A percentile compares a stretch with the other conserved stretches of the same genome.
phyloP scores from a whole-genome alignment of 1,140 invertebrate genomes.

The Meloidogyne exigua region DNA sequence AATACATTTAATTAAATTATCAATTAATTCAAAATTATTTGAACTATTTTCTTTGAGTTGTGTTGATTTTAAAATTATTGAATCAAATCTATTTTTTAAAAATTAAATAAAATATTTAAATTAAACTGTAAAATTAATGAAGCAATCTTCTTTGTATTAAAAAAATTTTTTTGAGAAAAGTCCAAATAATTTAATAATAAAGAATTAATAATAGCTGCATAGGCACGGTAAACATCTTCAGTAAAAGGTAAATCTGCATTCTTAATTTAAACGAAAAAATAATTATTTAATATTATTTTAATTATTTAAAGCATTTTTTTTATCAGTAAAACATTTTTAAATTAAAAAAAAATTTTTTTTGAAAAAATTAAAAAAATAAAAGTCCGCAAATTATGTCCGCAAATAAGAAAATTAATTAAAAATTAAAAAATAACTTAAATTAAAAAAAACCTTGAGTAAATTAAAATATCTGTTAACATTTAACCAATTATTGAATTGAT shows the following conservation, averaged over 20 bases:
- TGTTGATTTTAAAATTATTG: not conserved
- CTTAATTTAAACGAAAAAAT: not conserved
- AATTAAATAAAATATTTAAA: not conserved
- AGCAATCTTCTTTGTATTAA: not conserved
- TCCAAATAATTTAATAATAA: constrained; percentile 23
- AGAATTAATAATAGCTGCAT: constrained; percentile 19
- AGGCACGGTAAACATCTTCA: not conserved
- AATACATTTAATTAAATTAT: not conserved
- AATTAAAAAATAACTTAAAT: too few relatives aligned
- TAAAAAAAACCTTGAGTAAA: constrained; percentile 12
- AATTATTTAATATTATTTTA: too few relatives aligned
- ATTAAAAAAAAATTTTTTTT: too few relatives aligned
- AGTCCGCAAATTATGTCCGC: too few relatives aligned
- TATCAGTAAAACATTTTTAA: too few relatives aligned
- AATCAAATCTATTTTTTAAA: not conserved
- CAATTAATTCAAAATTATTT: not conserved
- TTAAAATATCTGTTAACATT: constrained; percentile 16
- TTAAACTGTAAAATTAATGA: not conserved
- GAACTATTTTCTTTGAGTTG: not conserved
- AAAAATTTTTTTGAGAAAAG: not conserved
- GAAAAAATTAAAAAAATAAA: too few relatives aligned
- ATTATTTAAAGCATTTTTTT: too few relatives aligned
- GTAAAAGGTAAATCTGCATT: constrained; percentile 1
- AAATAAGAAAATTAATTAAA: too few relatives aligned
- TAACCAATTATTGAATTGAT: constrained; percentile 15